phyloP scores from a whole-genome alignment of 23 tunicate species.

The Ascidia mentula region DNA sequence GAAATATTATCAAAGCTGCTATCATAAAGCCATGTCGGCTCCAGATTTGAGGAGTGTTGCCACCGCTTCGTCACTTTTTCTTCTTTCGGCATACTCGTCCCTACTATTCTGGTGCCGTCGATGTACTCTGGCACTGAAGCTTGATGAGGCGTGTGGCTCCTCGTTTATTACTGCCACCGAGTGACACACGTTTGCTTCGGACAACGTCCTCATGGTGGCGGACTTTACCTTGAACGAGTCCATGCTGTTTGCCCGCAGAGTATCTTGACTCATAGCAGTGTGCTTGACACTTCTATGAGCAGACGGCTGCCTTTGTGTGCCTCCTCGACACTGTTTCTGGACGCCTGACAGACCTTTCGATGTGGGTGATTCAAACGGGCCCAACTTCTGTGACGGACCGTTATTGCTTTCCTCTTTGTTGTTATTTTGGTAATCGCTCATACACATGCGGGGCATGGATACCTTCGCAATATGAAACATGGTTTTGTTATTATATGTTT shows the following conservation, averaged over 20 bases:
- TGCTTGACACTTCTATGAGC: conserved; percentile 3
- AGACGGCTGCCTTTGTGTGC: not conserved
- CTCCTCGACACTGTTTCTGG: not conserved
- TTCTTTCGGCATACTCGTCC: not conserved
- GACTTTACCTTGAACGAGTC: conserved; percentile 10
- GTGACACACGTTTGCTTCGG: not conserved
- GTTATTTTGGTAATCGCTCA: conserved; percentile 39
- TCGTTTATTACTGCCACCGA: conserved; percentile 1
- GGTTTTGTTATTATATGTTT: not conserved
- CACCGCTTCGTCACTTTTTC: not conserved
- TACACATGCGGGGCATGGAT: conserved; percentile 51
- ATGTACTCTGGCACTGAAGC: not conserved
- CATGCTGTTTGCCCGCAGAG: not conserved
- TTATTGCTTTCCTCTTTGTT: not conserved
- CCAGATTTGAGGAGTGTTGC: not conserved
- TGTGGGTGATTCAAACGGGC: not conserved
- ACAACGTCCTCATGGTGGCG: conserved; percentile 13
- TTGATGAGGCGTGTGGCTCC: not conserved
- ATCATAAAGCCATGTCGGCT: conserved; percentile 2
- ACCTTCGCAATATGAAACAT: conserved; percentile 17
- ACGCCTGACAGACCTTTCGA: not conserved
- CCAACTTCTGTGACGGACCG: not conserved
- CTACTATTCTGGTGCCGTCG: not conserved
- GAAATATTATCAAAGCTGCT: no score
- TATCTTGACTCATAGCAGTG: not conserved